Conservation (phyloP, 2,888 invertebrate genomes). For the Dysmachus trigonus region DNA sequence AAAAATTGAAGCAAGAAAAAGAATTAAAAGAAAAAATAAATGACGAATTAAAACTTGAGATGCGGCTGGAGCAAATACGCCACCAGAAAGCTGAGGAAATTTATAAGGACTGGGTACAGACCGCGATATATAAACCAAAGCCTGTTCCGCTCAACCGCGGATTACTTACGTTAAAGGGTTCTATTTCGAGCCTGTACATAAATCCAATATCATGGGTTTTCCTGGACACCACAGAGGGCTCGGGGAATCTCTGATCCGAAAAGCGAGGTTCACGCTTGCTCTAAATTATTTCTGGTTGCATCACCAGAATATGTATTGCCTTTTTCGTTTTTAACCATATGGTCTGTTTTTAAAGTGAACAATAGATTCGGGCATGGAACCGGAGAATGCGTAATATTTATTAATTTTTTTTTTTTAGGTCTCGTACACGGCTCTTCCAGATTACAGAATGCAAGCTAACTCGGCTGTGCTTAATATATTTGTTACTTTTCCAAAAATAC, state of each 20-base stretch:
- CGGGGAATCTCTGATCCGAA: background rate
- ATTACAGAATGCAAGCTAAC: too few species aligned
- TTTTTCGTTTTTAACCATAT: too few species aligned
- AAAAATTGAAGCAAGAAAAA: conserved; percentile 54
- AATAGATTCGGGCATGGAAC: background rate
- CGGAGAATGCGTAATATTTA: background rate
- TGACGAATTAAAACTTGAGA: conserved; percentile 50
- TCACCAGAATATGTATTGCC: too few species aligned
- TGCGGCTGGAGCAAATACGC: conserved; percentile 47
- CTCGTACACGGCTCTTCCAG: too few species aligned
- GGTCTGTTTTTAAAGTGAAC: too few species aligned
- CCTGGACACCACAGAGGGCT: background rate
- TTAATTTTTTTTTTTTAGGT: too few species aligned
- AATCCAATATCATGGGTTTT: conserved; percentile 59
- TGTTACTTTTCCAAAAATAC: too few species aligned
- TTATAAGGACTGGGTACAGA: conserved; percentile 59
- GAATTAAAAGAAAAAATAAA: conserved; percentile 51
- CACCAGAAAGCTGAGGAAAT: conserved; percentile 53
- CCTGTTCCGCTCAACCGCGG: conserved; percentile 63
- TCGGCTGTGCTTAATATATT: too few species aligned
- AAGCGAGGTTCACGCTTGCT: background rate
- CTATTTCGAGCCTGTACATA: conserved; percentile 58
- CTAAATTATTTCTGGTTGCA: too few species aligned
- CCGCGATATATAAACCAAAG: conserved; percentile 59
- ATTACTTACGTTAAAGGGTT: conserved; percentile 59